A percentile compares a stretch with the other conserved stretches of the same genome.
Conservation (phyloP, 1,140 invertebrate genomes). For the Delia radicum region DNA sequence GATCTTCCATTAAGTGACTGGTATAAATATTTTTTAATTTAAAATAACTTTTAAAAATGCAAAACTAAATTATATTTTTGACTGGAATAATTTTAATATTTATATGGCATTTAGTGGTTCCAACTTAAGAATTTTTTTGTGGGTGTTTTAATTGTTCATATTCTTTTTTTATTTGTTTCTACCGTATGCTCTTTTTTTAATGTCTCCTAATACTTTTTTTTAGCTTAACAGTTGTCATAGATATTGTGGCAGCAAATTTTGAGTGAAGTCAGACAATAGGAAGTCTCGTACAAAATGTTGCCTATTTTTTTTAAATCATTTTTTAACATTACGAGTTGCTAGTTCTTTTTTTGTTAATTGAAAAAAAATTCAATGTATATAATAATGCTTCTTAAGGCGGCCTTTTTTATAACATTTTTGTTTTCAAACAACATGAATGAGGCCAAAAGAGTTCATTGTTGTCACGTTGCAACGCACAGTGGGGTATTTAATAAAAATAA, state of each 20-base stretch:
- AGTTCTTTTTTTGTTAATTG: not conserved
- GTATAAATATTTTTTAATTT: too few relatives aligned
- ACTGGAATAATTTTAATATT: too few relatives aligned
- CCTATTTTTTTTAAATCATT: not conserved
- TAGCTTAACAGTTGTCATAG: not conserved
- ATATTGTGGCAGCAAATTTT: not conserved
- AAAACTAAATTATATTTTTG: too few relatives aligned
- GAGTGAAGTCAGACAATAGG: constrained; percentile 11
- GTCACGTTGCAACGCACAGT: constrained; percentile 27
- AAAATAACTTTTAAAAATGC: too few relatives aligned
- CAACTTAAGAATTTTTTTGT: too few relatives aligned
- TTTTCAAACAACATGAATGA: constrained; percentile 9
- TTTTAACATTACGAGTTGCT: not conserved
- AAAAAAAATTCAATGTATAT: not conserved
- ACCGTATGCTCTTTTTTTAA: constrained; percentile 5
- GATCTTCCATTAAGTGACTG: too few relatives aligned
- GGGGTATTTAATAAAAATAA: too few relatives aligned
- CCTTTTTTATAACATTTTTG: not conserved
- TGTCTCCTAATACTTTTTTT: not conserved
- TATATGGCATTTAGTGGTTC: too few relatives aligned
- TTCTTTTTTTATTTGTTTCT: not conserved
- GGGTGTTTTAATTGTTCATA: too few relatives aligned
- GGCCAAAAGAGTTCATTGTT: constrained; percentile 26
- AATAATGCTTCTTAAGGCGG: constrained; percentile 16
- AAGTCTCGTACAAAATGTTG: constrained; percentile 24